A percentile compares a stretch with the other conserved stretches of the same genome.
phyloP scores from a whole-genome alignment of 1,140 invertebrate genomes.

The Calosoma granatense region DNA sequence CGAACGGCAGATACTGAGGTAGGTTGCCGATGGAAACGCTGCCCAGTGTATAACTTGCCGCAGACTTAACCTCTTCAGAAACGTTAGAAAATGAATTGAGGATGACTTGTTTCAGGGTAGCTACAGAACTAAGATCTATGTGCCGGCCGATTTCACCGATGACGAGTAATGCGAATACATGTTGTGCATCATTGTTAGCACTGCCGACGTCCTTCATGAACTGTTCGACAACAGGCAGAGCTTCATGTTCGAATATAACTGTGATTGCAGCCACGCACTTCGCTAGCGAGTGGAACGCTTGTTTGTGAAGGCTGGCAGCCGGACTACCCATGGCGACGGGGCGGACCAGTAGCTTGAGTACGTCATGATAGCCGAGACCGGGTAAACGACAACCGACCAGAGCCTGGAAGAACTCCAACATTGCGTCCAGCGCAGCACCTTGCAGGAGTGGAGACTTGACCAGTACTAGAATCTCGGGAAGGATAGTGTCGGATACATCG shows the following conservation, averaged over 20 bases:
- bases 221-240: conserved; percentile 69
- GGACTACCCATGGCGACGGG: conserved; percentile 13
- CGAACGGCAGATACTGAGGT: conserved; percentile 86
- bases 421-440: conserved; percentile 76
- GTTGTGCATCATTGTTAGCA: conserved; percentile 64
- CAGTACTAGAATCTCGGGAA: conserved; percentile 78
- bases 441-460: conserved; percentile 86
- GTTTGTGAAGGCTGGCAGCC: conserved; percentile 43
- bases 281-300: conserved; percentile 85
- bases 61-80: conserved; percentile 86
- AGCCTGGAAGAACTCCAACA: conserved; percentile 86
- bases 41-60: conserved; percentile 92
- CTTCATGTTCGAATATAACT: conserved; percentile 61
- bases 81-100: conserved; percentile 64
- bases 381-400: conserved; percentile 71
- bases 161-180: conserved; percentile 85
- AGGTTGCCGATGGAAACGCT: conserved; percentile 93
- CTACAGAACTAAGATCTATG: conserved; percentile 74
- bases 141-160: conserved; percentile 94
- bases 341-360: conserved; percentile 5
- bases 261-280: conserved; percentile 92
- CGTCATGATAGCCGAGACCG: conserved; percentile 30
- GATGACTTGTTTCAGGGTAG: conserved; percentile 61
- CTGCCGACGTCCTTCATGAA: conserved; percentile 77
- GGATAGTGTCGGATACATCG: conserved; percentile 42